phyloP scores from a whole-genome alignment of 2,113 vertebrate species.

The Oncorhynchus mykiss region DNA sequence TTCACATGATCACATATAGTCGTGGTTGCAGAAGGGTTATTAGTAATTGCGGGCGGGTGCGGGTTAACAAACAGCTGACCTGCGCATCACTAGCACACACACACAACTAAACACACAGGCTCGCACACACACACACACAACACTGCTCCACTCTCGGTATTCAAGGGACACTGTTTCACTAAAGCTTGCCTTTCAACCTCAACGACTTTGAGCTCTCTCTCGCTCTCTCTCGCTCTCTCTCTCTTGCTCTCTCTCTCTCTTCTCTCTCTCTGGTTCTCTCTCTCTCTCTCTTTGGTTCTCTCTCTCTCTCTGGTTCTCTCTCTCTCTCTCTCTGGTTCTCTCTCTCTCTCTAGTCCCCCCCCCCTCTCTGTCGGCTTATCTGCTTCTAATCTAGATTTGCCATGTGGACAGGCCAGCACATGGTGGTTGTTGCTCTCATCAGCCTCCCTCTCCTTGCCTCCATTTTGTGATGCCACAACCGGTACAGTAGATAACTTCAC shows the following conservation, averaged over 20 bases:
- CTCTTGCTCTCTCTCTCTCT: neutral
- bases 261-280: neutral
- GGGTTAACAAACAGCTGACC: too few species aligned
- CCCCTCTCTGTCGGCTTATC: conserved; percentile 44
- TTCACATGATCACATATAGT: too few species aligned
- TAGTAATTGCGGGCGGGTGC: too few species aligned
- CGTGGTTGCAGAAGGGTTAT: too few species aligned
- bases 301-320: conserved; percentile 6
- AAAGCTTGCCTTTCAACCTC: neutral
- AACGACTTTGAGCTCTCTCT: neutral
- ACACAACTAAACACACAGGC: too few species aligned
- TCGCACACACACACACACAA: too few species aligned
- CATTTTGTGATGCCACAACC: conserved; percentile 64
- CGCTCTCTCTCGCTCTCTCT: conserved; percentile 6
- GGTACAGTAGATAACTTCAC: conserved; percentile 39
- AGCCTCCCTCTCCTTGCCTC: conserved; percentile 52
- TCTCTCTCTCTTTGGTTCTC: neutral
- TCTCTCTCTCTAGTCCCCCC: neutral
- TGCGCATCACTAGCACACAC: too few species aligned
- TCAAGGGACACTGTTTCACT: neutral
- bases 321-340: neutral
- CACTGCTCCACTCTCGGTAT: neutral
- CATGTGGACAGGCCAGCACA: conserved; percentile 55
- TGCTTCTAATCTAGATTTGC: conserved; percentile 70
- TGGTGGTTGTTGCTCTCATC: conserved; percentile 52